Evolutionary conservation across 2,113 vertebrate species (phyloP), one percentile per base, ranked within the genome.

Genomic region (Oreocharis arfaki): DNA sequence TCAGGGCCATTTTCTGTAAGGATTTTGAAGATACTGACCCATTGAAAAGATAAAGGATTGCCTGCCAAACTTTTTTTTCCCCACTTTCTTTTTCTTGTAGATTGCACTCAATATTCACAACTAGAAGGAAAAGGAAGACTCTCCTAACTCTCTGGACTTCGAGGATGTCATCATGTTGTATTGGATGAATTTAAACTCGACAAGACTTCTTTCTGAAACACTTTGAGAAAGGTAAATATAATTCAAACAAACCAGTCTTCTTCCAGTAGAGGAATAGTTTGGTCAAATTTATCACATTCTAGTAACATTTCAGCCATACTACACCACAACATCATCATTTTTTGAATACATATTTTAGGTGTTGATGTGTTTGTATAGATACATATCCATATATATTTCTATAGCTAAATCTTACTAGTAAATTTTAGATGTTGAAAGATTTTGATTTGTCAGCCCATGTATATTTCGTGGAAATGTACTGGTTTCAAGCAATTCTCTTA

Each of bases 121-220:
- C 71, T 35, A 53, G 85, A 93, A 93, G 68, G 27, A 69, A 77
- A 53, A 79, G 23, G 60, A 90, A 74, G 79, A 86, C 67, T 80
- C 56, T 92, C 22, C 50, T 46, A 32, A 53, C 35, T 90, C 56
- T 69, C 41, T 61, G 30, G 28, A 74, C 93, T 89, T 84, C 68
- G 85, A 90, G 70, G 60, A 71, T 68, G 6, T 76, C 16, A 14
- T 65, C 69, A 15, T 47, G 56, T n/a, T 78, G 18, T 68, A 49
- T 81, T 80, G 94, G 86, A 95, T 97, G 74, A 94, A 73, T 59
- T 89, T 75, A 89, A 92, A 81, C 35, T 92, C 92, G 39, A n/a
- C 60, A 53, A 77, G 56, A 23, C 47, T 84, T 85, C 63, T 85
- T 83, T 77, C 46, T 74, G 49, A 79, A 85, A 83, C 39, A 13